A percentile compares a stretch with the other conserved stretches of the same genome.
phyloP scores from a whole-genome alignment of 1,140 invertebrate genomes.

The Zaprionus taronus region DNA sequence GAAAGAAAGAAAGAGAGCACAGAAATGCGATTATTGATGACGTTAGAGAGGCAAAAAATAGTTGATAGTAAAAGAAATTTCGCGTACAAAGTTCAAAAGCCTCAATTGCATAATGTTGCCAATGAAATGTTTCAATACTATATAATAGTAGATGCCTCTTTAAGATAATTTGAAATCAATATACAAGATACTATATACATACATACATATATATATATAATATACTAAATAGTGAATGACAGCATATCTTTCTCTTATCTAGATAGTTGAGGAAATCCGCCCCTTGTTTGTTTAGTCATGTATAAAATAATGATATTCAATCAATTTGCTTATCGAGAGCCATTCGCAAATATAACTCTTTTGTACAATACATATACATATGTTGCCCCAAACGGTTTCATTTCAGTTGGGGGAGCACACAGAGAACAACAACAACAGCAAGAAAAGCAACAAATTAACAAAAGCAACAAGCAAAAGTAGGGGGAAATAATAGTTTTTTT shows the following conservation, averaged over 20 bases:
- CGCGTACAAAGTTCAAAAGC: not conserved
- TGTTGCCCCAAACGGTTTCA: not conserved
- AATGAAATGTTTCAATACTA: too few species aligned
- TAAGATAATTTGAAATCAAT: not conserved
- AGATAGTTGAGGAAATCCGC: conserved; percentile 3
- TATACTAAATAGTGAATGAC: not conserved
- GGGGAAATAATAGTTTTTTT: not conserved
- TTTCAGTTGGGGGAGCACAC: not conserved
- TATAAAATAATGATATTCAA: conserved; percentile 3
- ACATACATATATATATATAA: too few species aligned
- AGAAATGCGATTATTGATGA: conserved; percentile 24
- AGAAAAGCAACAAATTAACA: not conserved
- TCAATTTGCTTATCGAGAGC: not conserved
- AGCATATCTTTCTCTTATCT: not conserved
- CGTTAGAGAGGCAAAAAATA: not conserved
- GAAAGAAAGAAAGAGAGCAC: not conserved
- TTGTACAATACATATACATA: not conserved
- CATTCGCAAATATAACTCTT: not conserved
- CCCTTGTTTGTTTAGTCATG: conserved; percentile 1
- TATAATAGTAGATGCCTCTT: not conserved
- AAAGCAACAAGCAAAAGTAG: not conserved
- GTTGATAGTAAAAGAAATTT: not conserved
- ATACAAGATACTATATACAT: too few species aligned
- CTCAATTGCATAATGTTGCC: not conserved
- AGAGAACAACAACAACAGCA: not conserved